A percentile compares a stretch with the other conserved stretches of the same genome.
phyloP scores from a whole-genome alignment of 2,888 invertebrate species.

The Panopea generosa region DNA sequence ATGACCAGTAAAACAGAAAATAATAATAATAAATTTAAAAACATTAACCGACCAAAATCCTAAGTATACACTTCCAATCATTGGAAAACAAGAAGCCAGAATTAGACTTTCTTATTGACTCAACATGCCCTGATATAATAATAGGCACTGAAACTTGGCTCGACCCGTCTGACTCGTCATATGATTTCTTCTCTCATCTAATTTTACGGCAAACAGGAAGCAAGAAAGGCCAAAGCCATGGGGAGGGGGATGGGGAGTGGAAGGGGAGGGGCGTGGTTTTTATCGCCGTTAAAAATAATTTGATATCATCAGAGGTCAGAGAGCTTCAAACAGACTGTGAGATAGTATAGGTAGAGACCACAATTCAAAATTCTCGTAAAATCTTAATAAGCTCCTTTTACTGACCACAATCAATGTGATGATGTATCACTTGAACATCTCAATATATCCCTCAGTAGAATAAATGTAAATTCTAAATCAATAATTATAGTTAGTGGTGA shows the following conservation, averaged over 20 bases:
- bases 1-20: too few relatives aligned
- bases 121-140: too few relatives aligned
- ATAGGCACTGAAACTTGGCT: too few relatives aligned
- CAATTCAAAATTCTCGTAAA: neutral
- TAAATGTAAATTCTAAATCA: neutral
- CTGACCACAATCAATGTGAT: slow-evolving; percentile 2
- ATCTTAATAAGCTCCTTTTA: neutral
- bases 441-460: slow-evolving; percentile 7
- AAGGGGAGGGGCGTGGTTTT: too few relatives aligned
- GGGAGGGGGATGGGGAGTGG: too few relatives aligned
- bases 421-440: slow-evolving; percentile 6
- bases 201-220: slow-evolving; percentile 19
- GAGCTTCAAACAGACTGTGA: slow-evolving; percentile 10
- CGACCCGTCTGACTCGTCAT: slow-evolving; percentile 6
- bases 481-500: slow-evolving; percentile 2
- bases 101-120: too few relatives aligned
- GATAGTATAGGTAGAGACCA: slow-evolving; percentile 2
- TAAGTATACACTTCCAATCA: too few relatives aligned
- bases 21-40: too few relatives aligned
- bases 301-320: neutral
- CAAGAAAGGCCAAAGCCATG: slow-evolving; percentile 24
- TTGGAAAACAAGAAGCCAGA: too few relatives aligned
- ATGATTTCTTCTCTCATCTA: too few relatives aligned
- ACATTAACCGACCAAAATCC: slow-evolving; percentile 20
- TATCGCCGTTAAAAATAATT: neutral